Conservation (phyloP, 2,888 invertebrate genomes). For the Ceramica pisi region DNA sequence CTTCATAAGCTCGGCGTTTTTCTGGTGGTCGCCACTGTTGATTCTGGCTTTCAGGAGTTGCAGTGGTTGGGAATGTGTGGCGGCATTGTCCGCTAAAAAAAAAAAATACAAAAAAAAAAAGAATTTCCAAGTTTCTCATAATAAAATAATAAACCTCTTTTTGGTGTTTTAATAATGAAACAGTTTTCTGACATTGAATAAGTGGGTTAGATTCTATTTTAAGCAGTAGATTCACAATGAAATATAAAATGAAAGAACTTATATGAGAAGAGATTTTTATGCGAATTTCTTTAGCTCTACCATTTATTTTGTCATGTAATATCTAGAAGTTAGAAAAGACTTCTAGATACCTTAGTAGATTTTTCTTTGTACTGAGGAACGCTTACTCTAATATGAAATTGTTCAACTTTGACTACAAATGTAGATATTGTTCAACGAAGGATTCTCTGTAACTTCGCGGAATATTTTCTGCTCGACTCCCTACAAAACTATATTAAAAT, state of each 20-base stretch:
- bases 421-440: constrained; percentile 50
- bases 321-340: constrained; percentile 35
- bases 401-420: constrained; percentile 56
- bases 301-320: constrained; percentile 44
- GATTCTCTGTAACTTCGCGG: constrained; percentile 52
- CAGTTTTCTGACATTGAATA: neutral
- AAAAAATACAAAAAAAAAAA: no score
- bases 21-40: no score
- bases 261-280: constrained; percentile 8
- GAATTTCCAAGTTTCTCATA: no score
- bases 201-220: neutral
- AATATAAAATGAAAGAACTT: constrained; percentile 25
- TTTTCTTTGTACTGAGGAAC: constrained; percentile 36
- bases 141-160: neutral
- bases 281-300: constrained; percentile 41
- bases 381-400: constrained; percentile 55
- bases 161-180: neutral
- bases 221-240: constrained; percentile 13
- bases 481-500: constrained; percentile 63
- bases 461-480: constrained; percentile 51
- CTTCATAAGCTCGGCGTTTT: no score
- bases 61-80: no score
- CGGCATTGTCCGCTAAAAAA: no score
- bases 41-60: no score
- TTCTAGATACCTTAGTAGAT: constrained; percentile 39